Percentiles rank a stretch among this genome's conserved stretches.
Conservation (phyloP, 2,113 vertebrate genomes). For the Trogon surrucura region DNA sequence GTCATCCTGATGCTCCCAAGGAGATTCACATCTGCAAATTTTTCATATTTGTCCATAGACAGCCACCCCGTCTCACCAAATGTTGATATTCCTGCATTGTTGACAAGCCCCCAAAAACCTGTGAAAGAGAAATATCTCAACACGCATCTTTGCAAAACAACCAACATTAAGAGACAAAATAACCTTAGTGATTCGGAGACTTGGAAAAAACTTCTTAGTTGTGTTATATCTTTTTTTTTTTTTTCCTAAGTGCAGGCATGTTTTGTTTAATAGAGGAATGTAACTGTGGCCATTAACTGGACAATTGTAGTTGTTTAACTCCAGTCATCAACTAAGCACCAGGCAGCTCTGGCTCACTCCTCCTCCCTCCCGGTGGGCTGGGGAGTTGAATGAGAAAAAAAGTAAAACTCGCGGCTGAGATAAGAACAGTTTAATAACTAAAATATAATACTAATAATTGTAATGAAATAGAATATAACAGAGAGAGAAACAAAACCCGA, state of each 20-base stretch:
- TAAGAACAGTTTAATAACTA: not conserved
- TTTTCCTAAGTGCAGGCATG: not conserved
- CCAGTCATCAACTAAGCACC: not conserved
- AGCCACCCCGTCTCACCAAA: conserved; percentile 83
- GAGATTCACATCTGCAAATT: conserved; percentile 77
- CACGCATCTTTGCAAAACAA: conserved; percentile 61
- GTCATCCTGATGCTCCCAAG: conserved; percentile 80
- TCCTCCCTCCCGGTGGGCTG: not conserved
- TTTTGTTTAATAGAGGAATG: not conserved
- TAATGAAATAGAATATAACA: not conserved
- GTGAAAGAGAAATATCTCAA: not conserved
- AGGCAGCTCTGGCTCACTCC: not conserved
- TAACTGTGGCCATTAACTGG: not conserved
- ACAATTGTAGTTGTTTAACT: not conserved
- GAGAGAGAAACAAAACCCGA: not conserved
- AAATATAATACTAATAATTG: not conserved
- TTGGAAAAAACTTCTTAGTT: not conserved
- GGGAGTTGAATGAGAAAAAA: not conserved
- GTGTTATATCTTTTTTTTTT: not conserved
- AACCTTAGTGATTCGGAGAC: not conserved
- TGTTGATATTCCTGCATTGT: conserved; percentile 70
- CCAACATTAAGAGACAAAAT: not conserved
- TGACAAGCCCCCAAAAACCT: conserved; percentile 69
- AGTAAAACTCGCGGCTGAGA: not conserved
- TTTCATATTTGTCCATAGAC: conserved; percentile 72